Base-by-base conservation (phyloP, 2,888 invertebrate species). In the Drosophila nr. perissopoda region DNA sequence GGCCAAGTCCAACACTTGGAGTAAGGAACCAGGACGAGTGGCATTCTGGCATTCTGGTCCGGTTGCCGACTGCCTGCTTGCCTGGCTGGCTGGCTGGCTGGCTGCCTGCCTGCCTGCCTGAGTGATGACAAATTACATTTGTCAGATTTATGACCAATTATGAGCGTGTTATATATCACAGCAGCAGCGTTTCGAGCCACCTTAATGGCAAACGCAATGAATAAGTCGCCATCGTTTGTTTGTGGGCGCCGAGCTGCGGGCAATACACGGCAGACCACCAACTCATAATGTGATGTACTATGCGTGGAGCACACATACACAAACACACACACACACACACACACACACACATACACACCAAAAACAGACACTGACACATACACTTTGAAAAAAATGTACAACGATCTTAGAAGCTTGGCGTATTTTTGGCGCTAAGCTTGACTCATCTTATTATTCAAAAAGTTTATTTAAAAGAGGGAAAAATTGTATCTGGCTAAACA, bases 71-170 rank as follows among this genome's bases (percentile, higher is more conserved):
- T 29, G 33, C 40, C 45, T 52, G 25, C 27, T 13, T 45, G 48
- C 42, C 31, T 21, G 29, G 2, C 27, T 38, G 71, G 67, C 56
- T 45, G 48, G 21, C 31, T 21, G 29, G 2, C 27, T 38, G 71
- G 67, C 56, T 40, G 56, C n/a, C 66, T 52, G 74, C 80, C 80
- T 76, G 76, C 87, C 89, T 83, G 90, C 91, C 90, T 87, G 90
- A 91, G 90, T 89, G 91, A 91, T 91, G 91, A 91, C 91, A 91
- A 91, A 91, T 91, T 91, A 90, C 90, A 86, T 90, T 90, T 91
- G 92, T 91, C 91, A 91, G 92, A 91, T 91, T 91, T 91, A 91
- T 91, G 92, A 91, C 91, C 91, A 91, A 91, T 91, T 91, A 91
- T 91, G 91, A 90, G 91, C 90, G 90, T 91, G 91, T 91, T 90